phyloP scores from a whole-genome alignment of 2,113 vertebrate genomes.

The Astatoreochromis straeleni region DNA sequence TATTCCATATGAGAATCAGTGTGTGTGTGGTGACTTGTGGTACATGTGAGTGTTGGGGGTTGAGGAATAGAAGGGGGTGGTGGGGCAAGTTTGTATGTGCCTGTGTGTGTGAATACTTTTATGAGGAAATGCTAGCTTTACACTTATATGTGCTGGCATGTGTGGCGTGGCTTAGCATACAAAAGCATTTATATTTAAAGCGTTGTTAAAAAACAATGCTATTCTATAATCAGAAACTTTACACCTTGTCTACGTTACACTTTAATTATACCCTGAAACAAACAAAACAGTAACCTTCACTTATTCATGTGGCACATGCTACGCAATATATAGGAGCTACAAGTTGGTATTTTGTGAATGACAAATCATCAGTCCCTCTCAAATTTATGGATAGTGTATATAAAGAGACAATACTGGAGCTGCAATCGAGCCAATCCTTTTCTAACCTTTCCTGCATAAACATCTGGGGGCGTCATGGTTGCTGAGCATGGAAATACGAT shows the following conservation, averaged over 20 bases:
- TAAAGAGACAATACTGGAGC: conserved; percentile 7
- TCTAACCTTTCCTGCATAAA: conserved; percentile 50
- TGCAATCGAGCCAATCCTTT: conserved; percentile 19
- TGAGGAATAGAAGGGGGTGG: background rate
- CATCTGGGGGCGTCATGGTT: conserved; percentile 46
- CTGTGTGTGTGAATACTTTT: conserved; percentile 25
- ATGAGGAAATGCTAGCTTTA: conserved; percentile 28
- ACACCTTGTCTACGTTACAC: background rate
- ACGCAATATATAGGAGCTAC: background rate
- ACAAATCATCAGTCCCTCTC: conserved; percentile 41
- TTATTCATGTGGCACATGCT: background rate
- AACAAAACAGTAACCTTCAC: background rate
- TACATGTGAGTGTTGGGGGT: conserved; percentile 26
- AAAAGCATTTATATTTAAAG: background rate
- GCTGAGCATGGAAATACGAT: conserved; percentile 58
- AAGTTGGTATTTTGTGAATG: conserved; percentile 11
- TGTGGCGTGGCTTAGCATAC: background rate
- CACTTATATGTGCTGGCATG: conserved; percentile 4
- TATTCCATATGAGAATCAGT: conserved; percentile 69
- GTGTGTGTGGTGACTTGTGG: conserved; percentile 59
- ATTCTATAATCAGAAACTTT: background rate
- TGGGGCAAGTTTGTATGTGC: background rate
- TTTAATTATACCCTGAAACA: background rate
- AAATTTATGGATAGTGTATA: conserved; percentile 19
- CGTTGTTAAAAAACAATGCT: background rate